These are phyloP conservation scores for Malacoraja senta DNA, from an alignment of 2,797 vertebrate genomes.

Conservation along the genomic window DNA sequence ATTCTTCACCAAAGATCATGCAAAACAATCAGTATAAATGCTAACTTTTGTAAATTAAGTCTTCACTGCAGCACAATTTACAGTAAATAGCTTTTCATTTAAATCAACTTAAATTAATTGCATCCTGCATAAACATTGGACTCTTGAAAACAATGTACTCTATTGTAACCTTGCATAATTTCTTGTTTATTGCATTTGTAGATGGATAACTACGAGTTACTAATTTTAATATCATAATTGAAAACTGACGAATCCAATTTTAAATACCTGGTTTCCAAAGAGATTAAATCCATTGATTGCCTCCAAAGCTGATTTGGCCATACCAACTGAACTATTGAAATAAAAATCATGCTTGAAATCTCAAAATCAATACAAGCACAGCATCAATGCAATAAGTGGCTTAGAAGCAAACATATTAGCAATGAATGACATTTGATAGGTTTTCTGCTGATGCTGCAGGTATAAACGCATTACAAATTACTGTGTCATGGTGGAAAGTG, in stretches of 20 bases:
- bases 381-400: neutral
- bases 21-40: neutral
- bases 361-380: neutral
- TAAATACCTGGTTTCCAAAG: conserved; percentile 92
- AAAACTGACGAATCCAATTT: neutral
- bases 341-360: conserved; percentile 30
- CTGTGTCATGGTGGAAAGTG: neutral
- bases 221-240: neutral
- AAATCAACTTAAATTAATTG: neutral
- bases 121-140: neutral
- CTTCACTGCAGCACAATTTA: neutral
- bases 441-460: neutral
- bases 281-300: conserved; percentile 98
- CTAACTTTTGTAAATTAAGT: neutral
- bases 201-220: neutral
- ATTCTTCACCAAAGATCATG: neutral
- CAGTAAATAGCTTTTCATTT: neutral
- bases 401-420: neutral
- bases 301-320: conserved; percentile 94
- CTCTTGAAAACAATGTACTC: neutral
- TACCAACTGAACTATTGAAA: conserved; percentile 77
- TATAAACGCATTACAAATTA: neutral
- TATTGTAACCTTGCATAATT: neutral
- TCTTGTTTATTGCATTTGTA: neutral
- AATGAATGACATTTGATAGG: neutral